Conservation (phyloP, 1,140 invertebrate species). For the Hyphantria cunea region DNA sequence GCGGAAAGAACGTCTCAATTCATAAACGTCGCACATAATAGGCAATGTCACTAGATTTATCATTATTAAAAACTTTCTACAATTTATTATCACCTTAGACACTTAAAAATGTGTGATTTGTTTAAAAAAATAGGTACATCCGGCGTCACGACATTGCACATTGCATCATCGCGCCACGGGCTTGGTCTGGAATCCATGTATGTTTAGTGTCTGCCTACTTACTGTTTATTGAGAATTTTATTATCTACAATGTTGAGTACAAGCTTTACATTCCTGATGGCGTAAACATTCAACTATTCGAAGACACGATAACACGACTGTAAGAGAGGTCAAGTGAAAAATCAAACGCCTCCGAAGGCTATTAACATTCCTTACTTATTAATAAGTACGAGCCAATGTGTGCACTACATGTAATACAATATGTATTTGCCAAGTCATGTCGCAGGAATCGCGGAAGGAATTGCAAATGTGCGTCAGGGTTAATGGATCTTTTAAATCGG, state of each 20-base stretch:
- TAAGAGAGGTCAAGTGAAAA: constrained; percentile 53
- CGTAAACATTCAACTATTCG: constrained; percentile 40
- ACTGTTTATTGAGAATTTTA: constrained; percentile 46
- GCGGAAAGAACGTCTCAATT: constrained; percentile 24
- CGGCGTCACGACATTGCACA: constrained; percentile 14
- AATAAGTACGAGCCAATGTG: constrained; percentile 35
- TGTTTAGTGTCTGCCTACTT: constrained; percentile 24
- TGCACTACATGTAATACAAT: constrained; percentile 11
- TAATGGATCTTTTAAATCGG: not conserved
- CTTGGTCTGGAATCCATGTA: constrained; percentile 35
- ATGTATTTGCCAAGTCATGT: constrained; percentile 27
- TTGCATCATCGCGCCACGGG: constrained; percentile 39
- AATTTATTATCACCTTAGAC: constrained; percentile 19
- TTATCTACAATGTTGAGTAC: constrained; percentile 34
- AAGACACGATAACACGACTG: constrained; percentile 35
- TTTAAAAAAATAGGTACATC: constrained; percentile 29
- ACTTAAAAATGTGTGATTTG: constrained; percentile 26
- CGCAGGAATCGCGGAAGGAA: constrained; percentile 43
- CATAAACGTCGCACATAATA: constrained; percentile 26
- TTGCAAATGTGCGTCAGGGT: constrained; percentile 19
- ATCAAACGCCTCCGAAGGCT: constrained; percentile 49
- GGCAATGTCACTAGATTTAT: constrained; percentile 15
- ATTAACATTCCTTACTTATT: constrained; percentile 60
- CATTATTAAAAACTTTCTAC: constrained; percentile 30
- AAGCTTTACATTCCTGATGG: constrained; percentile 36